phyloP scores from a whole-genome alignment of 2,888 invertebrate genomes.

The Ophion ellenae region DNA sequence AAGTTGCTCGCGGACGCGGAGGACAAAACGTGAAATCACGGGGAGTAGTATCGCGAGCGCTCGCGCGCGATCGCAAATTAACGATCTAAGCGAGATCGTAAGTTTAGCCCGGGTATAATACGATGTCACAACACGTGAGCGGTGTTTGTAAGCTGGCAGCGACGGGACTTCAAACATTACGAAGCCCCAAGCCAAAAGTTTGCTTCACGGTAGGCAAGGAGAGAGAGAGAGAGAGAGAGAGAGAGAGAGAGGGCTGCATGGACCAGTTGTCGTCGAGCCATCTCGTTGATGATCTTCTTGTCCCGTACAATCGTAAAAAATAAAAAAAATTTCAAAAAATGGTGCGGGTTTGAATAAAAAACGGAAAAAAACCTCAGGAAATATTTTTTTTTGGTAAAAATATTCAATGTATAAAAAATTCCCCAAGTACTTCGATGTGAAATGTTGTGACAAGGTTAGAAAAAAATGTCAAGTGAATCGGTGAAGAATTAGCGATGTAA shows the following conservation, averaged over 20 bases:
- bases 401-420: no score
- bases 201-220: conserved; percentile 27
- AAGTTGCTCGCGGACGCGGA: neutral
- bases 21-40: conserved; percentile 35
- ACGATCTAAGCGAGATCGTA: conserved; percentile 81
- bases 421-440: no score
- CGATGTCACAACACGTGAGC: conserved; percentile 83
- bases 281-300: conserved; percentile 43
- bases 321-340: no score
- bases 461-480: no score
- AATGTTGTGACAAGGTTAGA: no score
- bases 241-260: conserved; percentile 20
- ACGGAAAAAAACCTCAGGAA: neutral
- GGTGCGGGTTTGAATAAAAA: no score
- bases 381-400: no score
- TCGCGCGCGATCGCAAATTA: conserved; percentile 78
- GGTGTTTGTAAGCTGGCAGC: conserved; percentile 83
- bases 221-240: conserved; percentile 22
- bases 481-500: no score
- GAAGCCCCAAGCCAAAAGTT: conserved; percentile 79
- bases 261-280: conserved; percentile 54
- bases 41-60: conserved; percentile 1
- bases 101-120: conserved; percentile 82
- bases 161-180: conserved; percentile 84
- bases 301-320: no score